phyloP scores from a whole-genome alignment of 2,797 vertebrate genomes.

The Tarsius wallacei region DNA sequence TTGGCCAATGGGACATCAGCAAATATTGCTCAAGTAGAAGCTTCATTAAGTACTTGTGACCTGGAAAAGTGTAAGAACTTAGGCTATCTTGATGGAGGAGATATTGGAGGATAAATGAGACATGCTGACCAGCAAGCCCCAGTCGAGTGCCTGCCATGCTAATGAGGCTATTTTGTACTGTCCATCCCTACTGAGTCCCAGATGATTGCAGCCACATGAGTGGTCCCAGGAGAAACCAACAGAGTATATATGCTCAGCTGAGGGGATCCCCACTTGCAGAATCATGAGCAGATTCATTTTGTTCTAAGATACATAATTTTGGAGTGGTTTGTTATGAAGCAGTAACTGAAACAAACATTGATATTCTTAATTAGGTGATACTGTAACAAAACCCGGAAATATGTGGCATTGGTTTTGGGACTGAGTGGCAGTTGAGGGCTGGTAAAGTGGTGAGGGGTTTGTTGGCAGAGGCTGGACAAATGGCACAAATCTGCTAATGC shows the following conservation, averaged over 20 bases:
- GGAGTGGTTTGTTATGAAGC: constrained; percentile 11
- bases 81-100: background rate
- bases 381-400: background rate
- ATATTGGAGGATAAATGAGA: background rate
- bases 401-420: background rate
- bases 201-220: background rate
- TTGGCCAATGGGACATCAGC: background rate
- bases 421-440: background rate
- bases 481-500: background rate
- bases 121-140: background rate
- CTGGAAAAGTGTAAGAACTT: background rate
- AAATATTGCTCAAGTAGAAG: background rate
- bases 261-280: background rate
- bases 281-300: background rate
- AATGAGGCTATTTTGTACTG: background rate
- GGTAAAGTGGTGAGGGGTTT: background rate
- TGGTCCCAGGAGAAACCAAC: background rate
- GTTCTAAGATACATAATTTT: constrained; percentile 18
- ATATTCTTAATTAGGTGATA: background rate
- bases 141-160: background rate
- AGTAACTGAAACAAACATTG: background rate
- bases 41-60: constrained; percentile 26
- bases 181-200: background rate
- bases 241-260: background rate
- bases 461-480: background rate